Percentiles rank a stretch among this genome's conserved stretches.
These are phyloP conservation scores for Gymnodraco acuticeps DNA, from an alignment of 2,797 vertebrate genomes.

Conservation along the genomic window DNA sequence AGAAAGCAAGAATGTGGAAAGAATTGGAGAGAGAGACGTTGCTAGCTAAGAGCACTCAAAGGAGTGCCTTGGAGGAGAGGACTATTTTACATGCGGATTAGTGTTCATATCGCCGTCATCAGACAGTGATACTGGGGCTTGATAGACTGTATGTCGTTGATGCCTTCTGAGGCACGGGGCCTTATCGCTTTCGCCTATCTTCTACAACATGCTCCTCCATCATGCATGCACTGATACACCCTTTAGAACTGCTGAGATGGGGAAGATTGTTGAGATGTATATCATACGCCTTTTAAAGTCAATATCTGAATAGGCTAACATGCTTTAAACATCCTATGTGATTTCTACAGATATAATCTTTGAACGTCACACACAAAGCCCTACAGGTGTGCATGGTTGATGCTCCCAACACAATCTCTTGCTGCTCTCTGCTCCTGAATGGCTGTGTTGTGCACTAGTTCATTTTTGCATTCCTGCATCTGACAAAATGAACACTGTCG, in stretches of 20 bases:
- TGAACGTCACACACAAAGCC: not conserved
- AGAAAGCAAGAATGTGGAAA: constrained; percentile 24
- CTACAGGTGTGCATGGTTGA: constrained; percentile 8
- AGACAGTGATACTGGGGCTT: constrained; percentile 69
- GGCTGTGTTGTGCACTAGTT: constrained; percentile 31
- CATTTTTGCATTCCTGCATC: constrained; percentile 45
- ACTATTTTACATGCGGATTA: constrained; percentile 84
- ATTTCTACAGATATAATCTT: not conserved
- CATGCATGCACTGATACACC: constrained; percentile 54
- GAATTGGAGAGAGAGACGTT: constrained; percentile 17
- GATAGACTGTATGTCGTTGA: constrained; percentile 77
- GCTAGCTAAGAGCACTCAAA: constrained; percentile 72
- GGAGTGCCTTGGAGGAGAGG: constrained; percentile 75
- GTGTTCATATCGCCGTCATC: constrained; percentile 79
- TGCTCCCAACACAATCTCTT: constrained; percentile 8
- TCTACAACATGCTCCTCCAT: constrained; percentile 67
- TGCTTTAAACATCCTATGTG: not conserved
- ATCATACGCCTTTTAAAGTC: constrained; percentile 43
- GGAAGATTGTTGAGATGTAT: constrained; percentile 52
- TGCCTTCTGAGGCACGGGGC: constrained; percentile 70
- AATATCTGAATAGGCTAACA: constrained; percentile 28
- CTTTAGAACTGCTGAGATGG: constrained; percentile 52
- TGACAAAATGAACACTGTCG: constrained; percentile 63
- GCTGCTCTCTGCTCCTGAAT: constrained; percentile 19
- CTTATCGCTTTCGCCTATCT: constrained; percentile 81